These are phyloP conservation scores for Stichopus horrens DNA, from an alignment of 53 echinoderm and acorn worm species.

Conservation along the genomic window DNA sequence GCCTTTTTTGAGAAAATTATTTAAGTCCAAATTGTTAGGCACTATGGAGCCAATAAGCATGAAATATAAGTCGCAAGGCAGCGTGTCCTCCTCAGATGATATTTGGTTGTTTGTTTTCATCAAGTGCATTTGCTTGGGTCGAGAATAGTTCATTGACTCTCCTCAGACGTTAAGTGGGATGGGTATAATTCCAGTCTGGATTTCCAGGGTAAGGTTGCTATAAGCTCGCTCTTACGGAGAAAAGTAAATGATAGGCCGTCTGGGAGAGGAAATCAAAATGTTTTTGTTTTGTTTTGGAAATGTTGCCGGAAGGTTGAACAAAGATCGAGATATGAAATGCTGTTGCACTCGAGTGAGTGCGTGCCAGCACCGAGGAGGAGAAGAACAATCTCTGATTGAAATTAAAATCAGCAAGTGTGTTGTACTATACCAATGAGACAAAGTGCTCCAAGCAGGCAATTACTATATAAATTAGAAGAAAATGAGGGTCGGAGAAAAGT, in stretches of 20 bases:
- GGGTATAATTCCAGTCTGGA: neutral
- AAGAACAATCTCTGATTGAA: neutral
- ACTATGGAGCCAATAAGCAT: slow-evolving; percentile 3
- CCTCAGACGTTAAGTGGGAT: slow-evolving; percentile 16
- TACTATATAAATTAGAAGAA: slow-evolving; percentile 24
- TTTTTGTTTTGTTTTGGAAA: slow-evolving; percentile 17
- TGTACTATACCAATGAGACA: slow-evolving; percentile 6
- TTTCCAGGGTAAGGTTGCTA: neutral
- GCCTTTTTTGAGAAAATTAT: neutral
- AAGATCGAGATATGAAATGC: slow-evolving; percentile 3
- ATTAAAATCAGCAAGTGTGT: slow-evolving; percentile 35
- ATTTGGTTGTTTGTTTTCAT: slow-evolving; percentile 19
- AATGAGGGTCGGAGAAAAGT: slow-evolving; percentile 7
- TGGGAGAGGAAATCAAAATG: neutral
- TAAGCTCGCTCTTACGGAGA: neutral
- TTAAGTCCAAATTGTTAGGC: slow-evolving; percentile 19
- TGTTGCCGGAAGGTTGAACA: slow-evolving; percentile 19
- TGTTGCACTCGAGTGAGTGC: slow-evolving; percentile 19
- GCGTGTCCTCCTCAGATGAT: slow-evolving; percentile 10
- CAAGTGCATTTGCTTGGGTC: slow-evolving; percentile 20
- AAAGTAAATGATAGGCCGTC: neutral
- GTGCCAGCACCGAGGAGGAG: neutral
- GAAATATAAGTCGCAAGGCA: slow-evolving; percentile 18
- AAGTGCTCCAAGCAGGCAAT: slow-evolving; percentile 29
- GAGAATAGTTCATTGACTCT: slow-evolving; percentile 30